Evolutionary conservation across 1,140 invertebrate species (phyloP), one percentile per base, ranked within the genome.

Genomic region (Thaumetopoea pityocampa): DNA sequence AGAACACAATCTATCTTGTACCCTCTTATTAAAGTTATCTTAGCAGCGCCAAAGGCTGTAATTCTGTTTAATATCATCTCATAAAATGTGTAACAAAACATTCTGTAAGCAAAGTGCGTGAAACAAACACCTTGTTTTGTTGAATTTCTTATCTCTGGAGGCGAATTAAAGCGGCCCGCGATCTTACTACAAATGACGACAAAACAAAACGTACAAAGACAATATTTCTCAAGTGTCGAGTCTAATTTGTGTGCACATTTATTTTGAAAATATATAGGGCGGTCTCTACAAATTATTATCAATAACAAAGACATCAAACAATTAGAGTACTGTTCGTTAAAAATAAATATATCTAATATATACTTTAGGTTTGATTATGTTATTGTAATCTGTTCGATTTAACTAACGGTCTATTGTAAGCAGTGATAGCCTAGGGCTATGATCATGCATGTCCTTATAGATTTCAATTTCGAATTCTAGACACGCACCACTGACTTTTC

Each of bases 1-100:
- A n/a, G n/a, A n/a, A n/a, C n/a, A n/a, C n/a, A n/a, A n/a, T n/a
- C n/a, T n/a, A n/a, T n/a, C n/a, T n/a, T n/a, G n/a, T n/a, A n/a
- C n/a, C n/a, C n/a, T n/a, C n/a, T n/a, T n/a, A n/a, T n/a, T n/a
- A n/a, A n/a, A n/a, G n/a, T n/a, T n/a, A n/a, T n/a, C n/a, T n/a
- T n/a, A n/a, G n/a, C n/a, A n/a, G n/a, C n/a, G n/a, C n/a, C 47
- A 50, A 55, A 37, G 44, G 47, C 53, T 46, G 51, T 54, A 55
- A 55, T 49, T 54, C 43, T 48, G 37, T 35, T 51, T 51, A 44
- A 56, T 44, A 43, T 30, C 37, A 35, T 36, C 37, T 28, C 32
- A 35, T 56, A 51, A 59, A 54, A 45, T 42, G 29, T 59, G 29
- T 48, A 16, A 54, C 29, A 35, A 49, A 52, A 43, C 44, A 44